Evolutionary conservation across 2,888 invertebrate genomes (phyloP).

Genomic region (Acleris sparsana): DNA sequence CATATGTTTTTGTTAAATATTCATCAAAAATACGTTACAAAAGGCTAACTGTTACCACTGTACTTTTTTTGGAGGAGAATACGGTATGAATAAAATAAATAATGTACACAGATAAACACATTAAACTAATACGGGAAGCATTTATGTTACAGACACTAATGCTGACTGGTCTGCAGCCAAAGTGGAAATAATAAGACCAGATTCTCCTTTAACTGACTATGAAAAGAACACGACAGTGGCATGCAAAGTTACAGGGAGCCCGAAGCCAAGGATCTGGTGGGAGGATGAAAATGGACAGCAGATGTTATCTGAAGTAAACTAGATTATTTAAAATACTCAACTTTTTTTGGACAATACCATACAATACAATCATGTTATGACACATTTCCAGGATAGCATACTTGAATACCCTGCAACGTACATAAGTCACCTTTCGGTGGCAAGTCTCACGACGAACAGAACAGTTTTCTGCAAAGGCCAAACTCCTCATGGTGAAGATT

Average conservation of each 20-base stretch:
- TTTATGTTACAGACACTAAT: conserved; percentile 39
- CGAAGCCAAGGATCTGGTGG: conserved; percentile 63
- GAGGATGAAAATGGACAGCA: conserved; percentile 46
- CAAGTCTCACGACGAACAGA: conserved; percentile 52
- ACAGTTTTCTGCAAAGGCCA: conserved; percentile 60
- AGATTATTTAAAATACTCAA: no score
- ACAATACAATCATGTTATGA: not conserved
- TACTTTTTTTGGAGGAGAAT: no score
- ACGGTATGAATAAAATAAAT: no score
- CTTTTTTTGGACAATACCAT: not conserved
- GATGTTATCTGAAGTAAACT: conserved; percentile 46
- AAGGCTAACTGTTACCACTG: no score
- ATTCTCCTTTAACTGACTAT: conserved; percentile 49
- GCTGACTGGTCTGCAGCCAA: conserved; percentile 44
- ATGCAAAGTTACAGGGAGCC: conserved; percentile 61
- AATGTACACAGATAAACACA: no score
- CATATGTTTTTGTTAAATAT: no score
- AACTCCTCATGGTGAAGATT: conserved; percentile 50
- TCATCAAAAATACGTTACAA: no score
- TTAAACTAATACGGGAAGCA: no score
- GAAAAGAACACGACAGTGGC: conserved; percentile 51
- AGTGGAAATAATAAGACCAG: conserved; percentile 51
- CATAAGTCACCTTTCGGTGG: conserved; percentile 59
- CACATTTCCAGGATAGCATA: conserved; percentile 50
- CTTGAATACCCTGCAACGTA: conserved; percentile 60